phyloP scores from a whole-genome alignment of 1,140 invertebrate genomes.

The Leptoteleia sp. region DNA sequence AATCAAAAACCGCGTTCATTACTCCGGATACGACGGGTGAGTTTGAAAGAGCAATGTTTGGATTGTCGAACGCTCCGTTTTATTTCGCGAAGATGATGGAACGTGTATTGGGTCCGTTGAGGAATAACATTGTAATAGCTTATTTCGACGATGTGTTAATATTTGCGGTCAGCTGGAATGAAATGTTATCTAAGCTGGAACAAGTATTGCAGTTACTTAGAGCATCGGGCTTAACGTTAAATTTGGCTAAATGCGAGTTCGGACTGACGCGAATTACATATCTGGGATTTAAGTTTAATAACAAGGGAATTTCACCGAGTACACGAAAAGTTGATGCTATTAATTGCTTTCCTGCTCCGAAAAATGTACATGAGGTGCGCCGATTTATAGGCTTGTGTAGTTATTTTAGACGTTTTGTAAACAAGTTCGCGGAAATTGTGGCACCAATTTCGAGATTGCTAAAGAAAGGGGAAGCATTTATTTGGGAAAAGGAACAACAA shows the following conservation, averaged over 20 bases:
- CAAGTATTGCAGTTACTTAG: no score
- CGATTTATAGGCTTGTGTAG: conserved; percentile 69
- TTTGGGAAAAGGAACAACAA: background rate
- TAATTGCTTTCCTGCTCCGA: conserved; percentile 61
- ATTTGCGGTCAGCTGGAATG: no score
- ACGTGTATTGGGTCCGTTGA: conserved; percentile 25
- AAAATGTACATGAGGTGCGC: conserved; percentile 59
- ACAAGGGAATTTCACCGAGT: no score
- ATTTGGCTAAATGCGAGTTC: conserved; percentile 15
- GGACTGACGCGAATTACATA: conserved; percentile 9
- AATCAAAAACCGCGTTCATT: conserved; percentile 31
- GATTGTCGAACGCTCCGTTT: no score
- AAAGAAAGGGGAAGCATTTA: background rate
- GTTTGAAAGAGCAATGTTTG: no score
- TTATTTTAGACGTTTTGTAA: conserved; percentile 71
- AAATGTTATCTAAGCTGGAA: no score
- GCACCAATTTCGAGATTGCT: background rate
- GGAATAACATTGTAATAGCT: background rate
- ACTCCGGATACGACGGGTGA: conserved; percentile 7
- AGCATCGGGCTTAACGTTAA: conserved; percentile 9
- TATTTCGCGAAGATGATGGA: conserved; percentile 31
- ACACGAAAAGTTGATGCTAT: conserved; percentile 30
- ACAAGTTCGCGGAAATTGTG: conserved; percentile 17
- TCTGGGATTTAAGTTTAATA: conserved; percentile 12
- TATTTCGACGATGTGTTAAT: no score